These are phyloP conservation scores for Ailurus styani DNA, from an alignment of 2,113 vertebrate species.

Conservation along the genomic window DNA sequence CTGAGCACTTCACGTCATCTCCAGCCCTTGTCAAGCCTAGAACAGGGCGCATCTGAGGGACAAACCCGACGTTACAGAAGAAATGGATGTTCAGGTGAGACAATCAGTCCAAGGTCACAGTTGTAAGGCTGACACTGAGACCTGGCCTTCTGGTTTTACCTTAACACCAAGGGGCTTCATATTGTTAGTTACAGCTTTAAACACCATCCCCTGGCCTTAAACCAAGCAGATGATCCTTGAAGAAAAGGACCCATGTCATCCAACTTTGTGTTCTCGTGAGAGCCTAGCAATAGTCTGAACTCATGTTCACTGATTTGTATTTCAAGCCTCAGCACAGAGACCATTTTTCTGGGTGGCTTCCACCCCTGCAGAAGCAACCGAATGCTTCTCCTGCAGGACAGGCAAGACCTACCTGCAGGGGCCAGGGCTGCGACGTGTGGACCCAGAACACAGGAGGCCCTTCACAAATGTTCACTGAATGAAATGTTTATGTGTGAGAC, in stretches of 20 bases:
- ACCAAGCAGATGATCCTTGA: not conserved
- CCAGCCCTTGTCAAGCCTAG: no score
- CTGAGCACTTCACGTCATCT: no score
- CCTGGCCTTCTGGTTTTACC: not conserved
- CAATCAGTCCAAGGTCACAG: not conserved
- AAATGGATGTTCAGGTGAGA: not conserved
- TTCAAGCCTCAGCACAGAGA: not conserved
- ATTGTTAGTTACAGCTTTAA: not conserved
- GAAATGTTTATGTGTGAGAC: not conserved
- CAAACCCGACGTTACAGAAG: not conserved
- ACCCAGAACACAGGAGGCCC: not conserved
- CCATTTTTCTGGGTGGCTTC: not conserved
- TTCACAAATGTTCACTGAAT: not conserved
- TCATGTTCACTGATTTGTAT: not conserved
- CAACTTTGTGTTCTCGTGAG: not conserved
- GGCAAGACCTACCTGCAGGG: no score
- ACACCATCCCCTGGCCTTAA: not conserved
- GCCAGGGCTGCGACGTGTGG: rapidly evolving
- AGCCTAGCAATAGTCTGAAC: not conserved
- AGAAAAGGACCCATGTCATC: not conserved
- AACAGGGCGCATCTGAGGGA: not conserved
- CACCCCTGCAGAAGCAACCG: not conserved
- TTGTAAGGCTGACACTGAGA: not conserved
- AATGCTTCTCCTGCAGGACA: not conserved
- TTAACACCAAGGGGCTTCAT: not conserved